Percentiles rank a stretch among this genome's conserved stretches.
Conservation (phyloP, 2,797 vertebrate species). For the Microcaecilia unicolor region DNA sequence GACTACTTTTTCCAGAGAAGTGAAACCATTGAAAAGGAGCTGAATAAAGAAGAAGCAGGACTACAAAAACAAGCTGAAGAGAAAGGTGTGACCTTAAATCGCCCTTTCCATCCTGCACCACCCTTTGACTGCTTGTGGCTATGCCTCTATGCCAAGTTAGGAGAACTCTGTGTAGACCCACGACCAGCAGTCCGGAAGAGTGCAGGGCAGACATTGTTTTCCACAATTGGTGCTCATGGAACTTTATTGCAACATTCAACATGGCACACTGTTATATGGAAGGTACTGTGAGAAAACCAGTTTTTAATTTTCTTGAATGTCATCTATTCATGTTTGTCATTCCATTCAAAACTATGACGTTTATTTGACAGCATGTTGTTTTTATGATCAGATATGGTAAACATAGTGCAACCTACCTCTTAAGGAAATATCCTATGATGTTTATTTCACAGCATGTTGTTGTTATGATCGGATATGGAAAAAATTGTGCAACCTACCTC, state of each 20-base stretch:
- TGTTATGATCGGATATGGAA: no score
- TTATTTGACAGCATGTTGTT: no score
- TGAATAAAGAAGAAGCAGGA: constrained; percentile 79
- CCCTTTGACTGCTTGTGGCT: constrained; percentile 96
- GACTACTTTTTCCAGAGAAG: constrained; percentile 98
- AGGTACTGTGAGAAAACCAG: constrained; percentile 66
- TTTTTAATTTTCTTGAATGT: no score
- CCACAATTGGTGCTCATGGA: constrained; percentile 91
- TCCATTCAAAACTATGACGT: no score
- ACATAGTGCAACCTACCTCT: no score
- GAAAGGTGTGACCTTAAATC: constrained; percentile 77
- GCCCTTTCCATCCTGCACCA: constrained; percentile 90
- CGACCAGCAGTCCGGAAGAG: constrained; percentile 94
- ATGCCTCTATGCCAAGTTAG: constrained; percentile 90
- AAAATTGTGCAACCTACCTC: no score
- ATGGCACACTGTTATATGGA: constrained; percentile 96
- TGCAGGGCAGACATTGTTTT: constrained; percentile 91
- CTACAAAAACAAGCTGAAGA: constrained; percentile 85
- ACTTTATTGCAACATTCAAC: constrained; percentile 90
- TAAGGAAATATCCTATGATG: no score
- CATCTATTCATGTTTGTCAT: no score
- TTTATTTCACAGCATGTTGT: no score
- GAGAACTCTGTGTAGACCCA: constrained; percentile 89
- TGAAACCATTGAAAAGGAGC: constrained; percentile 85
- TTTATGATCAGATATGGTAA: no score